phyloP scores from a whole-genome alignment of 2,113 vertebrate species.

The Salvator merianae region DNA sequence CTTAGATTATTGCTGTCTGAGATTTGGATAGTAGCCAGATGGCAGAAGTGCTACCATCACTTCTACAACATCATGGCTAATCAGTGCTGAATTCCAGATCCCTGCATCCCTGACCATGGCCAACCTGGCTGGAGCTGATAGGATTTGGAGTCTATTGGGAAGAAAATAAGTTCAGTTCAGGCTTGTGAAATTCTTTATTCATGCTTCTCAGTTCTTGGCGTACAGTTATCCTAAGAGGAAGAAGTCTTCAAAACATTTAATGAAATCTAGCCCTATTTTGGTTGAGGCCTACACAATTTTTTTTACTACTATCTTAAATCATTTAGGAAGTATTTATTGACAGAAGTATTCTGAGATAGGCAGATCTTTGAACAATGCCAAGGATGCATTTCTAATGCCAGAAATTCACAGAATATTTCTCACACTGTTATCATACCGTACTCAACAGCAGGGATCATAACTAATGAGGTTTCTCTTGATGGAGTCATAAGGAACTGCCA shows the following conservation, averaged over 20 bases:
- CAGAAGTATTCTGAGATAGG: not conserved
- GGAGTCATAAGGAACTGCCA: slow-evolving; percentile 8
- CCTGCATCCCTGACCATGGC: not conserved
- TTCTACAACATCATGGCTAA: no score
- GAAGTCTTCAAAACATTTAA: not conserved
- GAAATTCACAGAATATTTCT: slow-evolving; percentile 10
- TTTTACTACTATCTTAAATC: not conserved
- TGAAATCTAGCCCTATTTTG: not conserved
- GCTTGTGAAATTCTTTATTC: no score
- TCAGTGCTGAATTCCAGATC: no score
- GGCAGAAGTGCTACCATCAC: not conserved
- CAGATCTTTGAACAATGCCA: not conserved
- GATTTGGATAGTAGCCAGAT: not conserved
- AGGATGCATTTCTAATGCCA: slow-evolving; percentile 19
- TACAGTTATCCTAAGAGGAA: not conserved
- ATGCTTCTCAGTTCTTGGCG: not conserved
- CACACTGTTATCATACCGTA: not conserved
- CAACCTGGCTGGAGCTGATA: not conserved
- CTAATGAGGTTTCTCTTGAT: slow-evolving; percentile 27
- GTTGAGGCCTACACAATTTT: not conserved
- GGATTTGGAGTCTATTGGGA: not conserved
- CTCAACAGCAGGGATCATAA: not conserved
- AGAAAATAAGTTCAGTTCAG: no score
- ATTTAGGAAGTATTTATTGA: not conserved
- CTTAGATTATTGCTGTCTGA: not conserved